phyloP scores from a whole-genome alignment of 2,888 invertebrate genomes.

The Druceiella hillmani region DNA sequence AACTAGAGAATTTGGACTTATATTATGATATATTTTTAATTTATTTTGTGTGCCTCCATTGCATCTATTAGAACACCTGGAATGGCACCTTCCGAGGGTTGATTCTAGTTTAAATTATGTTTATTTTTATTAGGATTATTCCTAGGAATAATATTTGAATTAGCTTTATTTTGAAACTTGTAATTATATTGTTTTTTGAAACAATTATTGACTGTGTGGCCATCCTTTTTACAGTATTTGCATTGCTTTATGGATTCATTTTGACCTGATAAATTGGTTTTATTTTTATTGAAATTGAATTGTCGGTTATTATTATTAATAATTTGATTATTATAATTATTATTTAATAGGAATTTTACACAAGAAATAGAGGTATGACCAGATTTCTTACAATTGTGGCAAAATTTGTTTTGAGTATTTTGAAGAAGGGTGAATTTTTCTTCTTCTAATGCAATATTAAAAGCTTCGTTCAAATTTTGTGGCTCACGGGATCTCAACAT shows the following conservation, averaged over 20 bases:
- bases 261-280: neutral
- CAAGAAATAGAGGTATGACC: slow-evolving; percentile 4
- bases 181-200: neutral
- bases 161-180: neutral
- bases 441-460: slow-evolving; percentile 7
- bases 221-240: slow-evolving; percentile 3
- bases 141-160: neutral
- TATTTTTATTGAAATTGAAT: neutral
- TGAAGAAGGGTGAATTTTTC: slow-evolving; percentile 4
- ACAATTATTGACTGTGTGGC: slow-evolving; percentile 2
- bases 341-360: neutral
- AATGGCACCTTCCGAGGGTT: neutral
- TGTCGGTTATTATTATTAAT: neutral
- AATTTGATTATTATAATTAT: neutral
- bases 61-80: neutral
- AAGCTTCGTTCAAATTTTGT: slow-evolving; percentile 2
- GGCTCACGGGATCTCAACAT: slow-evolving; percentile 5
- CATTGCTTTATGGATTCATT: neutral
- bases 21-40: neutral
- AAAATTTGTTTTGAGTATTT: slow-evolving; percentile 1
- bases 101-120: neutral
- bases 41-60: neutral
- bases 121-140: neutral
- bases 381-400: slow-evolving; percentile 2
- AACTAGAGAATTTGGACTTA: neutral